A percentile compares a stretch with the other conserved stretches of the same genome.
Conservation (phyloP, 2,113 vertebrate genomes). For the Phaethon lepturus region DNA sequence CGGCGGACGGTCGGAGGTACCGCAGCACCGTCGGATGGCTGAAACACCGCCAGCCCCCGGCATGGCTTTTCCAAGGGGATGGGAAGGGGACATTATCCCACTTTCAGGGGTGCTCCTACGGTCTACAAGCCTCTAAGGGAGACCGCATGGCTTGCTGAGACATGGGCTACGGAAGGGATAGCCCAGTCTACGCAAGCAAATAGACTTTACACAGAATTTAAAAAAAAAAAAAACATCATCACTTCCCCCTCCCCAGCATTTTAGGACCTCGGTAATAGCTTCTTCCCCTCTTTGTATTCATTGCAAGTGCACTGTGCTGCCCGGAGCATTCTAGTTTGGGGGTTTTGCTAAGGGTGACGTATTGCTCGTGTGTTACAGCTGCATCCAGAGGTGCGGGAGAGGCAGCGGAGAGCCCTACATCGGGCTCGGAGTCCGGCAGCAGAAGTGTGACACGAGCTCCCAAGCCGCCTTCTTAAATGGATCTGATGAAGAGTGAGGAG, state of each 20-base stretch:
- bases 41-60: neutral
- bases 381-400: constrained; percentile 3
- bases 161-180: rapidly evolving
- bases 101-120: neutral
- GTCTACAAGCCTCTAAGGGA: neutral
- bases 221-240: neutral
- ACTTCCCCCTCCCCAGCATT: rapidly evolving
- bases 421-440: constrained; percentile 47
- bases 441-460: neutral
- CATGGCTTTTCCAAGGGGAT: neutral
- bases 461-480: constrained; percentile 47
- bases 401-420: constrained; percentile 43
- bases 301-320: rapidly evolving
- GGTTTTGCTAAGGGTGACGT: neutral
- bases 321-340: neutral
- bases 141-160: neutral
- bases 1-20: rapidly evolving
- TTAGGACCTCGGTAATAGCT: neutral
- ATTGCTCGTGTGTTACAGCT: constrained; percentile 21
- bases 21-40: neutral
- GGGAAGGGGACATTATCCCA: neutral
- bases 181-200: neutral
- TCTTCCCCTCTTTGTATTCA: neutral
- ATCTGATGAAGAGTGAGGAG: constrained; percentile 74
- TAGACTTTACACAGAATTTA: neutral